A percentile compares a stretch with the other conserved stretches of the same genome.
phyloP scores from a whole-genome alignment of 2,797 vertebrate genomes.

The Macroramphosus scolopax region DNA sequence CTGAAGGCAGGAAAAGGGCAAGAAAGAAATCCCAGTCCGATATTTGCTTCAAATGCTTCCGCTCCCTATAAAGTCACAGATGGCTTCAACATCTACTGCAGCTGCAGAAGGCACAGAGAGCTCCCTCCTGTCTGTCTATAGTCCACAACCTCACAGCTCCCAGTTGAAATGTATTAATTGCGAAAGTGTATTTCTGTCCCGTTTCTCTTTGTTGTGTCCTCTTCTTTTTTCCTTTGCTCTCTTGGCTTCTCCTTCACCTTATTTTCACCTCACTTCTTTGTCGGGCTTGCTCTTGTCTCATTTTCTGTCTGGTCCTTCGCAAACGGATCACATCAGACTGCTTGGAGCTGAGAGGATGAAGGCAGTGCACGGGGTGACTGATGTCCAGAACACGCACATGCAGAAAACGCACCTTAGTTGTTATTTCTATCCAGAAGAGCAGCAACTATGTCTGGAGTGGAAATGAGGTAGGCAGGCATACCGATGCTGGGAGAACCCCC shows the following conservation, averaged over 20 bases:
- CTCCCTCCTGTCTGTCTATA: slow-evolving; percentile 30
- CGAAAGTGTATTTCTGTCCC: slow-evolving; percentile 19
- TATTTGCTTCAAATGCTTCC: slow-evolving; percentile 41
- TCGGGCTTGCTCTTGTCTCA: slow-evolving; percentile 35
- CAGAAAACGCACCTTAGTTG: slow-evolving; percentile 36
- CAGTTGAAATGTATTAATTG: slow-evolving; percentile 31
- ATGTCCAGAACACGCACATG: slow-evolving; percentile 29
- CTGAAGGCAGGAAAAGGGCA: slow-evolving; percentile 37
- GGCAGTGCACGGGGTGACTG: slow-evolving; percentile 33
- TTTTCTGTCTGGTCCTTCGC: slow-evolving; percentile 52
- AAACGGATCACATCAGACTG: slow-evolving; percentile 46
- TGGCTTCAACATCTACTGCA: slow-evolving; percentile 63
- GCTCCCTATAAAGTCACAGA: slow-evolving; percentile 52
- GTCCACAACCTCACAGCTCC: slow-evolving; percentile 44
- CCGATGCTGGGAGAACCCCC: slow-evolving; percentile 70
- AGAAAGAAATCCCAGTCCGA: slow-evolving; percentile 51
- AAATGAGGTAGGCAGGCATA: slow-evolving; percentile 71
- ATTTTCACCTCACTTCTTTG: slow-evolving; percentile 29
- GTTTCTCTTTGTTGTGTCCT: slow-evolving; percentile 29
- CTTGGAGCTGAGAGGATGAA: slow-evolving; percentile 39
- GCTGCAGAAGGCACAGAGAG: slow-evolving; percentile 43
- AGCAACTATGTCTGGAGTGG: slow-evolving; percentile 68
- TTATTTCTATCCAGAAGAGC: slow-evolving; percentile 38
- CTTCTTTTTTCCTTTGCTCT: slow-evolving; percentile 20
- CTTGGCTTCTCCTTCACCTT: slow-evolving; percentile 16